These are phyloP conservation scores for Mechanitis mazaeus DNA, from an alignment of 2,888 invertebrate genomes.

Conservation along the genomic window DNA sequence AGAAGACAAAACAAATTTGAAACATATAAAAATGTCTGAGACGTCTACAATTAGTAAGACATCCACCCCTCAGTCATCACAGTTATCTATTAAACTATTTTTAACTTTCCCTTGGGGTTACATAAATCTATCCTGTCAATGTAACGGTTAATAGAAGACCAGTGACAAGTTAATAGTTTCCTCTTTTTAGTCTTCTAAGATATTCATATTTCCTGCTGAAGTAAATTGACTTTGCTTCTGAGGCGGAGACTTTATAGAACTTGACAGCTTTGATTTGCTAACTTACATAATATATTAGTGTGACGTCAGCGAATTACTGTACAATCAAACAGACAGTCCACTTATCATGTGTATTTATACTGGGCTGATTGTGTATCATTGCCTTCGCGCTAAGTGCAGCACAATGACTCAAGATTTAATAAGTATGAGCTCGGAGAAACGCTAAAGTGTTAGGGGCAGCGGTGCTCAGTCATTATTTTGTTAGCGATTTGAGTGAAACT, in stretches of 20 bases:
- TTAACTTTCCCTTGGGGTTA: constrained; percentile 28
- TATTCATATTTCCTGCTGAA: constrained; percentile 33
- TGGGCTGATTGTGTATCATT: constrained; percentile 45
- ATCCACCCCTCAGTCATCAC: constrained; percentile 6
- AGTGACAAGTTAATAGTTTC: constrained; percentile 72
- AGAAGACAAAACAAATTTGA: no score
- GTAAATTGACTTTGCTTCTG: constrained; percentile 27
- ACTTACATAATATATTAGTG: neutral
- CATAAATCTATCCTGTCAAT: constrained; percentile 61
- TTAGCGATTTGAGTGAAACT: constrained; percentile 65
- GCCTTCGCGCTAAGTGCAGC: constrained; percentile 49
- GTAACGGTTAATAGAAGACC: constrained; percentile 53
- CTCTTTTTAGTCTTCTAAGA: constrained; percentile 40
- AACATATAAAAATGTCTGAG: no score
- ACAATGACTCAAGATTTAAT: constrained; percentile 64
- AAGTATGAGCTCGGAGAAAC: constrained; percentile 55
- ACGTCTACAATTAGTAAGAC: no score
- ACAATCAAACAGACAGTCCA: constrained; percentile 11
- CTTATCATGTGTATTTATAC: constrained; percentile 41
- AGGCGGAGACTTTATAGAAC: constrained; percentile 11
- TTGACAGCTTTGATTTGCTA: constrained; percentile 4
- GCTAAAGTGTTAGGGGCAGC: constrained; percentile 59
- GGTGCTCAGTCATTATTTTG: constrained; percentile 60
- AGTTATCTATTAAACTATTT: constrained; percentile 43
- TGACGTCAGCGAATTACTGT: no score